These are phyloP conservation scores for Cheilosia pagana DNA, from an alignment of 2,888 invertebrate genomes.

Conservation along the genomic window DNA sequence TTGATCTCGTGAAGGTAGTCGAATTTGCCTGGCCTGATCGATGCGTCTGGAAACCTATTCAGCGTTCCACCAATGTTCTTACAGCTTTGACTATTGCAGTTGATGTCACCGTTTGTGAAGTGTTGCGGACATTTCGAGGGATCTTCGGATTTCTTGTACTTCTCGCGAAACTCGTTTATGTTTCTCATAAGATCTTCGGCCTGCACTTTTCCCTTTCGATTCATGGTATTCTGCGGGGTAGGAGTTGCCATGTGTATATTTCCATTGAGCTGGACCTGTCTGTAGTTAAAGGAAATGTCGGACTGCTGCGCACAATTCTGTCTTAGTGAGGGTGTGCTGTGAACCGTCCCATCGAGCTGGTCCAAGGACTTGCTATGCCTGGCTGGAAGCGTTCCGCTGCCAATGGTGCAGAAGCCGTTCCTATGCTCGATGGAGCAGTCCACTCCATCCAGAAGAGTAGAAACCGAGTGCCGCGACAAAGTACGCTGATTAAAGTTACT, in stretches of 20 bases:
- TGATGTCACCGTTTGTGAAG: constrained; percentile 56
- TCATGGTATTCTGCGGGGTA: constrained; percentile 72
- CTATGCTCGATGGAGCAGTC: constrained; percentile 74
- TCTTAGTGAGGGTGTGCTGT: constrained; percentile 82
- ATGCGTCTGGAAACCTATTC: constrained; percentile 73
- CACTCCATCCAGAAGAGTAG: constrained; percentile 84
- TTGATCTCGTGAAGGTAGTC: constrained; percentile 83
- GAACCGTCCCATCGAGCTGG: constrained; percentile 86
- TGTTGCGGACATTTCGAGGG: constrained; percentile 76
- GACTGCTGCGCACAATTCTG: constrained; percentile 63
- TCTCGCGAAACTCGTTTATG: constrained; percentile 87
- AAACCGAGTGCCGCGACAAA: constrained; percentile 86
- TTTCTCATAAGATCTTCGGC: constrained; percentile 86
- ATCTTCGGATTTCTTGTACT: constrained; percentile 86
- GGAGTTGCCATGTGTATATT: constrained; percentile 48
- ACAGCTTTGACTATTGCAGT: constrained; percentile 19
- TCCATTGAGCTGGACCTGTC: constrained; percentile 68
- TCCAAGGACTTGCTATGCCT: constrained; percentile 93
- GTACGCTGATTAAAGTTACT: constrained; percentile 79
- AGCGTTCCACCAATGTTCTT: constrained; percentile 73
- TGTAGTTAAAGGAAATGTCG: constrained; percentile 66
- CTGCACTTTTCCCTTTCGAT: constrained; percentile 80
- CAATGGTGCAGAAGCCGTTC: constrained; percentile 77
- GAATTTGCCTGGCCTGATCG: constrained; percentile 78
- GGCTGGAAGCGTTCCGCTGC: constrained; percentile 86